Percentiles rank a stretch among this genome's conserved stretches.
Evolutionary conservation across 2,888 invertebrate genomes (phyloP).

Genomic region (Pristionchus entomophagus): DNA sequence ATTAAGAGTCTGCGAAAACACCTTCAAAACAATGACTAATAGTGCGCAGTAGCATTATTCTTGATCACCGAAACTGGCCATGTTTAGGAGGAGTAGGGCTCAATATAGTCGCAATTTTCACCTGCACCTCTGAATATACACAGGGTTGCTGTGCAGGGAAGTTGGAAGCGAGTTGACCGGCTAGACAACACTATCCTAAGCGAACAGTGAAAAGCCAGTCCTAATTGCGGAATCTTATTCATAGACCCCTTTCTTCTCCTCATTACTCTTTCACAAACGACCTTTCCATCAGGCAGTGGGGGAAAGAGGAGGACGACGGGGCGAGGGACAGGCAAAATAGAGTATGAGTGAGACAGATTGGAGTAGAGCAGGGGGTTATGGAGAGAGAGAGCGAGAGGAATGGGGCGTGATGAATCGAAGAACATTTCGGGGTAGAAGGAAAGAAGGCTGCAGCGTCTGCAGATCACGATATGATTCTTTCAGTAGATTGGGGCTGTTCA

Average conservation of each 20-base stretch:
- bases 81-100: not conserved
- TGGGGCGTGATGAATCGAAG: not conserved
- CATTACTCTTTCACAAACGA: constrained; percentile 33
- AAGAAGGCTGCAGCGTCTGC: no score
- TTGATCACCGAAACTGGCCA: not conserved
- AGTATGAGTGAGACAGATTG: constrained; percentile 19
- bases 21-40: not conserved
- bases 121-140: not conserved
- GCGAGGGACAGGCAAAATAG: not conserved
- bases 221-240: not conserved
- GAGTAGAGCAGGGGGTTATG: not conserved
- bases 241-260: not conserved
- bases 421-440: not conserved
- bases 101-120: not conserved
- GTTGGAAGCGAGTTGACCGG: not conserved
- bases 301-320: not conserved
- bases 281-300: constrained; percentile 10
- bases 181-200: not conserved
- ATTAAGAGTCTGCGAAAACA: not conserved
- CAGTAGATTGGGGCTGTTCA: no score
- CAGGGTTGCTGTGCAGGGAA: not conserved
- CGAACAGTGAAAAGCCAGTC: not conserved
- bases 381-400: not conserved
- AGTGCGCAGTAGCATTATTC: not conserved
- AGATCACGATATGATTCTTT: no score